Evolutionary conservation across 2,797 vertebrate genomes (phyloP), one percentile per base, ranked within the genome.

Genomic region (Macropodus opercularis): DNA sequence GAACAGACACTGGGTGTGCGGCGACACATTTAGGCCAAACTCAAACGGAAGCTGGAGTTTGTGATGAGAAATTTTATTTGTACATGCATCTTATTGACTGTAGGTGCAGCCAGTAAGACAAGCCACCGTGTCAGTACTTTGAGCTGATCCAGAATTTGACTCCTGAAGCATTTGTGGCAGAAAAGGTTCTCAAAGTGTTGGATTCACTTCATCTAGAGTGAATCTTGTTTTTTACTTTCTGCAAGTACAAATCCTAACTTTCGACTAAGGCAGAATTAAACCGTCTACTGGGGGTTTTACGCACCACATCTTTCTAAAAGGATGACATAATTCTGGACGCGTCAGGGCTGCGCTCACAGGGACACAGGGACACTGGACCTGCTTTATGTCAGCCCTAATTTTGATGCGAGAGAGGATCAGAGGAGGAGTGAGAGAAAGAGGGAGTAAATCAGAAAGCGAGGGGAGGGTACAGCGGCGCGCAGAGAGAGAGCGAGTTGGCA

Each of bases 301-400:
- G 27, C 22, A 31, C 40, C 43, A 51, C 35, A 39, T 70, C 60
- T 61, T 38, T 67, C 67, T 44, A 22, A 43, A 39, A 41, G 64
- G 52, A 80, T 75, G 71, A 84, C 82, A 75, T 69, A 74, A 86
- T 69, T 73, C 43, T 50, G 43, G 64, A 58, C 3, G 44, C 46
- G 69, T 50, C 65, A 57, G 17, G 3, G n/a, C 70, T 29, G 62
- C 36, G 62, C 75, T 69, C 55, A 49, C 70, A n/a, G n/a, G n/a
- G n/a, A n/a, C n/a, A n/a, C n/a, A 81, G 56, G 49, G 69, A 75
- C 72, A 53, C 34, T 2, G 53, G 67, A 56, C 63, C 80, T 77
- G 75, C 68, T 83, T 76, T 56, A 21, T 62, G 77, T 83, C 78
- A 69, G 63, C 13, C 23, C 44, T 13, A 66, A 72, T 77, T 81